Conservation (phyloP, 92 coral and sea anemone genomes). For the Bergia sp. region DNA sequence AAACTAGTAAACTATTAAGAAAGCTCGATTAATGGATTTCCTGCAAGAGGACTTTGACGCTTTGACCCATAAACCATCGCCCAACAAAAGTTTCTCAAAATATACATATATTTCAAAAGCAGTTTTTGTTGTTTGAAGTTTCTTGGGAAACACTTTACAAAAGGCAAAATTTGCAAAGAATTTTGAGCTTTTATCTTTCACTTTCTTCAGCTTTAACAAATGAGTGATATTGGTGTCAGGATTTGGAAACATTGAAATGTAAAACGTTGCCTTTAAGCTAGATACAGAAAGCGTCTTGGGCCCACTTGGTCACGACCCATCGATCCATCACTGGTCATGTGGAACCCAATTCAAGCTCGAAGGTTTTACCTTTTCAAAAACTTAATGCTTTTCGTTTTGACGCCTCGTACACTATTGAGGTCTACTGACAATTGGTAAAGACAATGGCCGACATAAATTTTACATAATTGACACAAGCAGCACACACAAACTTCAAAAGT, state of each 20-base stretch:
- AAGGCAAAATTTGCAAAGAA: not conserved
- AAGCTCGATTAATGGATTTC: constrained; percentile 3
- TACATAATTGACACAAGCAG: constrained; percentile 51
- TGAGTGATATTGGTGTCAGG: constrained; percentile 19
- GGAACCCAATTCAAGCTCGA: constrained; percentile 5
- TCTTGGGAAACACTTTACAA: not conserved
- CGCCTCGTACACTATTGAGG: constrained; percentile 7
- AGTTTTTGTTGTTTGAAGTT: not conserved
- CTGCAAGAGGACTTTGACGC: not conserved
- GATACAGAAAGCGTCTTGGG: not conserved
- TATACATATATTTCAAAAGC: not conserved
- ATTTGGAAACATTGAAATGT: constrained; percentile 34
- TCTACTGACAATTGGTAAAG: not conserved
- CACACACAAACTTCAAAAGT: constrained; percentile 3
- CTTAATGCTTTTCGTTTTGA: constrained; percentile 13
- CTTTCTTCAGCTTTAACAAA: not conserved
- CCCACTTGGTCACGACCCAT: not conserved
- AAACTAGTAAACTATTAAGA: constrained; percentile 6
- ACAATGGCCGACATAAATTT: constrained; percentile 61
- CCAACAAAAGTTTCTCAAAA: not conserved
- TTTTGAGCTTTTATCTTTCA: not conserved
- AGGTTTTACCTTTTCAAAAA: constrained; percentile 3
- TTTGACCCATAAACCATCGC: not conserved
- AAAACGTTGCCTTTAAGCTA: not conserved
- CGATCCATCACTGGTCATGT: not conserved